These are phyloP conservation scores for Phalloptychus januarius DNA, from an alignment of 2,797 vertebrate genomes.

Conservation along the genomic window DNA sequence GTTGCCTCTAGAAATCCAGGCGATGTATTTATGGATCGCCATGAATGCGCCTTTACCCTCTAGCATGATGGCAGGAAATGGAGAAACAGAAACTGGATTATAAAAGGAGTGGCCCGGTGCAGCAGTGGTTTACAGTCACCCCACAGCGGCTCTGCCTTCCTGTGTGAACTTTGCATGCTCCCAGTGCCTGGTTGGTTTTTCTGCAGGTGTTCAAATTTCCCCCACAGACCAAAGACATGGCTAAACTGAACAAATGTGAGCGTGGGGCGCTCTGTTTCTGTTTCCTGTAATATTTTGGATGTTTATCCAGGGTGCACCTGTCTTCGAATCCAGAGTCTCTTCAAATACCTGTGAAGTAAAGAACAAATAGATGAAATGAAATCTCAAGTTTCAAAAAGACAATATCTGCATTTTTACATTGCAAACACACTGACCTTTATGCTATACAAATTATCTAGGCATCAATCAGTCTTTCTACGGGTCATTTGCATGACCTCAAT, in stretches of 20 bases:
- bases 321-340: background rate
- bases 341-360: background rate
- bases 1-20: too few species aligned
- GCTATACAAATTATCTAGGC: constrained; percentile 11
- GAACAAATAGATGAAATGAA: background rate
- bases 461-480: constrained; percentile 24
- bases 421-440: background rate
- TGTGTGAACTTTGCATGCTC: constrained; percentile 5
- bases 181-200: background rate
- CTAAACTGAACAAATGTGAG: background rate
- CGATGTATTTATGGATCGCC: too few species aligned
- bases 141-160: background rate
- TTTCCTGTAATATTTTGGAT: background rate
- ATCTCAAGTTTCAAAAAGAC: background rate
- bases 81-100: constrained; percentile 1
- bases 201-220: background rate
- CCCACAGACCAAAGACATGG: background rate
- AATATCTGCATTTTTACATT: background rate
- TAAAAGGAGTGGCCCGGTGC: background rate
- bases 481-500: constrained; percentile 19
- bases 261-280: background rate
- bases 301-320: background rate
- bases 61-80: background rate
- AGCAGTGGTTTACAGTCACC: background rate
- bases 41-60: background rate